Evolutionary conservation across 2,888 invertebrate genomes (phyloP), one percentile per base, ranked within the genome.

Genomic region (Platycnemis pennipes): DNA sequence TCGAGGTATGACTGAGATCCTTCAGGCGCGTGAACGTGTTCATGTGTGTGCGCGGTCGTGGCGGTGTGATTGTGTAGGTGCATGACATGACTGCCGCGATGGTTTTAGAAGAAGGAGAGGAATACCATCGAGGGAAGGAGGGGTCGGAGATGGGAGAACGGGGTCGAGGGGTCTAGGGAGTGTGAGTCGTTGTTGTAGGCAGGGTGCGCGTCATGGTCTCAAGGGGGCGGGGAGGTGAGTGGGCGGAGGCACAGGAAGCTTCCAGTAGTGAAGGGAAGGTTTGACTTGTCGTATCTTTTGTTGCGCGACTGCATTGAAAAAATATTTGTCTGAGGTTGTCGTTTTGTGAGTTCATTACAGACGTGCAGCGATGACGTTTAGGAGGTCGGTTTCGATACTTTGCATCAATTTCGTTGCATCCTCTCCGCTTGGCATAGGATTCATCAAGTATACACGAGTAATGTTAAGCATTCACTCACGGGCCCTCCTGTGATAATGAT

Each of bases 81-180:
- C 69, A 77, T 37, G 69, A 77, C 69, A 77, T 37, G 69, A 77
- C 69, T 77, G 69, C 69, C 69, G 69, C 37, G 69, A 77, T 77
- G 69, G 31, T 7, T 77, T 77, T 77, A 77, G 37, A 8, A 16
- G 37, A n/a, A 4, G 69, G 63, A 26, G 63, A 26, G 16, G 63
- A 26, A 22, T 0, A 77, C n/a, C 49, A 31, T 77, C 63, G 8
- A 8, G n/a, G 69, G 69, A 77, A 31, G 37, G 37, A 31, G 26
- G 69, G 69, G 69, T 2, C 11, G 13, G 77, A 37, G 77, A 31
- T 1, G 77, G 19, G 86, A 86, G 8, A 11, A 31, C 31, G 37
- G 44, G n/a, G n/a, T n/a, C n/a, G n/a, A n/a, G n/a, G n/a, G n/a
- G n/a, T n/a, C n/a, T n/a, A 16, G 86, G 44, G 37, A 86, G 44